Conservation (phyloP, 2,888 invertebrate species). For the Cactoblastis cactorum region DNA sequence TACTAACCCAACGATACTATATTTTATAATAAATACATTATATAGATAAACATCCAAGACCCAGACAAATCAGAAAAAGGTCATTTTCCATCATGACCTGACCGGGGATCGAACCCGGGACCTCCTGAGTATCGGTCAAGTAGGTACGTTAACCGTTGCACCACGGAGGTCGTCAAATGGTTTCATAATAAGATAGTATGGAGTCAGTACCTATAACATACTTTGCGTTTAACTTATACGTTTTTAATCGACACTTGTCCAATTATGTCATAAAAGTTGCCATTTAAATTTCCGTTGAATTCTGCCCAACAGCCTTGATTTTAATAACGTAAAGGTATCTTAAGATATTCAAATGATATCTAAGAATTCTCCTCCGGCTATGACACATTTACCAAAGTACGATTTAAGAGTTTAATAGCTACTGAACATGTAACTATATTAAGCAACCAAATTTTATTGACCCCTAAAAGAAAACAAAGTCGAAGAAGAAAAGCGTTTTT, state of each 20-base stretch:
- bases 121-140: too few relatives aligned
- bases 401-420: constrained; percentile 53
- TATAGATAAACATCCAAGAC: too few relatives aligned
- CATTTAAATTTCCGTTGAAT: constrained; percentile 3
- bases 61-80: too few relatives aligned
- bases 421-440: constrained; percentile 33
- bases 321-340: constrained; percentile 13
- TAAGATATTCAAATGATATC: constrained; percentile 51
- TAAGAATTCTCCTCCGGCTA: constrained; percentile 48
- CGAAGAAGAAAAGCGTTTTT: constrained; percentile 7
- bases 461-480: neutral
- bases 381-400: constrained; percentile 48
- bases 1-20: too few relatives aligned
- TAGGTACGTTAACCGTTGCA: too few relatives aligned
- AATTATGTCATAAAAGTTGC: constrained; percentile 13
- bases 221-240: neutral
- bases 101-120: too few relatives aligned
- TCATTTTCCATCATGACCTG: too few relatives aligned
- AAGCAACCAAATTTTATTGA: constrained; percentile 21
- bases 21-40: too few relatives aligned
- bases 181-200: too few relatives aligned
- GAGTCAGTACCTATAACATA: too few relatives aligned
- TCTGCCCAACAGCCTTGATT: neutral
- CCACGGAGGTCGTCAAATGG: too few relatives aligned
- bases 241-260: constrained; percentile 7